Evolutionary conservation across 2,888 invertebrate genomes (phyloP).

Genomic region (Macaria liturata): DNA sequence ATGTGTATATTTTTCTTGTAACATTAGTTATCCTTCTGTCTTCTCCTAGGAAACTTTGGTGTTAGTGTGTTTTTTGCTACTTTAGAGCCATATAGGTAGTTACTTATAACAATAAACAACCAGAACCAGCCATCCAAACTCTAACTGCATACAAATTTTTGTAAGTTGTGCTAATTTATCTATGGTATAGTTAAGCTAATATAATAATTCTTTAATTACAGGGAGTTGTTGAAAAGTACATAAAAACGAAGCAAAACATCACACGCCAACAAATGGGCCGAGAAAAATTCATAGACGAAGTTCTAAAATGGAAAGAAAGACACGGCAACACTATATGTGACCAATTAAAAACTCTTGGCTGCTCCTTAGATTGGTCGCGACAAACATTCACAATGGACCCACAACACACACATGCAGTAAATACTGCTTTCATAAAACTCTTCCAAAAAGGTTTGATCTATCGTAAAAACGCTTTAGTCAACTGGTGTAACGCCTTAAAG

Average conservation of each 20-base stretch:
- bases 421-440: conserved; percentile 91
- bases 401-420: conserved; percentile 89
- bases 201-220: conserved; percentile 27
- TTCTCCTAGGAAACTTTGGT: no score
- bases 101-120: no score
- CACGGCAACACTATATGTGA: conserved; percentile 86
- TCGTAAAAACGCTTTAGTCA: conserved; percentile 90
- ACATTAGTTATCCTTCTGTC: no score
- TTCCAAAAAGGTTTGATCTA: conserved; percentile 91
- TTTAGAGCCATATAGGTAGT: no score
- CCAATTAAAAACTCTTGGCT: conserved; percentile 90
- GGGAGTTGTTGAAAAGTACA: conserved; percentile 93
- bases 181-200: no score
- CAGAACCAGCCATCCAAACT: no score
- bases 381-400: conserved; percentile 95
- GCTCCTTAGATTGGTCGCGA: conserved; percentile 93
- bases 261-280: conserved; percentile 89
- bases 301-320: conserved; percentile 94
- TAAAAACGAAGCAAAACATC: conserved; percentile 85
- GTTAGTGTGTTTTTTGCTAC: no score
- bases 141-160: no score
- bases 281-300: conserved; percentile 89
- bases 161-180: no score
- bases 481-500: conserved; percentile 95
- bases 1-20: no score